Base-by-base conservation (phyloP, 2,797 vertebrate genomes). In the Anisognathus igniventris region DNA sequence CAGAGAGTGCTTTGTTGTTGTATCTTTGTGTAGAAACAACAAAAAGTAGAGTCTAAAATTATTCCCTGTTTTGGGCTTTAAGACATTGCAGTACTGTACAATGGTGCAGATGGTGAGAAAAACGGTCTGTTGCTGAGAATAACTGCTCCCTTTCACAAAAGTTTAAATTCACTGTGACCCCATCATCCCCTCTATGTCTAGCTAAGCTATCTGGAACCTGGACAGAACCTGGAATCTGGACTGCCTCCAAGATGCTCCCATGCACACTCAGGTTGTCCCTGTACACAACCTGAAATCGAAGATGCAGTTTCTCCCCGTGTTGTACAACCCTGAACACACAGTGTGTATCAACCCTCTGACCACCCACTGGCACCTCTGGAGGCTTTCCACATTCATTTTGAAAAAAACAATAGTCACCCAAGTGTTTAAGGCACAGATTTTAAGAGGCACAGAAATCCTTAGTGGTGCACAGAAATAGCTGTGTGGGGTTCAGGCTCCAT, bases 281-380 rank as follows among this genome's bases (percentile, higher is more conserved):
- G 50, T 8, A 80, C 1, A 4, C 35, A 86, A 44, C 31, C 39
- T 66, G 65, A 91, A 90, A 88, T 71, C 54, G 47, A 81, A 85
- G 61, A 40, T 58, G 23, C 25, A 21, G 42, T 68, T 88, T 81
- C 42, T 91, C 21, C 15, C 47, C 27, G 10, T 25, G 30, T 44
- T 0, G 0, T 37, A 72, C n/a, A 70, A n/a, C 9, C 17, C 54
- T 57, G 42, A 80, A 79, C 7, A 39, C 1, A 2, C 12, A 33
- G 23, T 7, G 19, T 0, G 0, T 23, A 31, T 70, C 60, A 82
- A 76, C 15, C 33, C 37, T 70, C 45, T 60, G 61, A 64, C 30
- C 35, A 60, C n/a, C 37, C 6, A 5, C 24, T 40, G 50, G 33
- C 44, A 76, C 35, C 25, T 42, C 56, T 62, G 67, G 45, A 88